These are phyloP conservation scores for Tenrec ecaudatus DNA, from an alignment of 2,113 vertebrate genomes.

Conservation along the genomic window DNA sequence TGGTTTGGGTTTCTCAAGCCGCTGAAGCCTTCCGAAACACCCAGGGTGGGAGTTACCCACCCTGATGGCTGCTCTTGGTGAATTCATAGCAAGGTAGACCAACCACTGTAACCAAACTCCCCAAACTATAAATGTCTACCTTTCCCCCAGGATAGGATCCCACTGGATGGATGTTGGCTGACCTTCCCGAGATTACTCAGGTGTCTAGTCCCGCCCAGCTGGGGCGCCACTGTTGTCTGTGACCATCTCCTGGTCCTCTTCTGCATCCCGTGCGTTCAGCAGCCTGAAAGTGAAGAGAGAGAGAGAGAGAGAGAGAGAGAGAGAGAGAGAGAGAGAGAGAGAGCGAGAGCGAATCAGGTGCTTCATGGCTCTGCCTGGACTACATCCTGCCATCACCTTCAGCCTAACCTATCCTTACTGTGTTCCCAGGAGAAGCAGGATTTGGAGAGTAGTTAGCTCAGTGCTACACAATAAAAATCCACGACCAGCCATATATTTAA, in stretches of 20 bases:
- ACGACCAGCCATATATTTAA: no score
- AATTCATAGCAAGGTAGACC: neutral
- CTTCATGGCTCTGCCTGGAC: neutral
- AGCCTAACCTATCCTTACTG: neutral
- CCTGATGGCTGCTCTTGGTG: neutral
- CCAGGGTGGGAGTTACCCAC: neutral
- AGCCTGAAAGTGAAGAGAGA: neutral
- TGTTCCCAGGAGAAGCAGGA: conserved; percentile 3
- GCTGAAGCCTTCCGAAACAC: neutral
- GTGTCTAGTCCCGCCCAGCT: no score
- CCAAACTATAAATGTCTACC: neutral
- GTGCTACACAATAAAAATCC: no score
- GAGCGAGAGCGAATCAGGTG: no score
- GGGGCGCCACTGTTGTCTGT: neutral
- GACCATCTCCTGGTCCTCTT: neutral
- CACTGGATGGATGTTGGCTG: neutral
- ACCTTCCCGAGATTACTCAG: neutral
- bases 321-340: neutral
- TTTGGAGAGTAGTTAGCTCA: neutral
- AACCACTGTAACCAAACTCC: neutral
- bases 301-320: neutral
- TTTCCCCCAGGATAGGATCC: neutral
- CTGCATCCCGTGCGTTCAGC: neutral
- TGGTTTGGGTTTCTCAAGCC: neutral
- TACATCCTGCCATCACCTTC: neutral